Evolutionary conservation across 2,888 invertebrate genomes (phyloP), one percentile per base, ranked within the genome.

Genomic region (Athalia cordata): DNA sequence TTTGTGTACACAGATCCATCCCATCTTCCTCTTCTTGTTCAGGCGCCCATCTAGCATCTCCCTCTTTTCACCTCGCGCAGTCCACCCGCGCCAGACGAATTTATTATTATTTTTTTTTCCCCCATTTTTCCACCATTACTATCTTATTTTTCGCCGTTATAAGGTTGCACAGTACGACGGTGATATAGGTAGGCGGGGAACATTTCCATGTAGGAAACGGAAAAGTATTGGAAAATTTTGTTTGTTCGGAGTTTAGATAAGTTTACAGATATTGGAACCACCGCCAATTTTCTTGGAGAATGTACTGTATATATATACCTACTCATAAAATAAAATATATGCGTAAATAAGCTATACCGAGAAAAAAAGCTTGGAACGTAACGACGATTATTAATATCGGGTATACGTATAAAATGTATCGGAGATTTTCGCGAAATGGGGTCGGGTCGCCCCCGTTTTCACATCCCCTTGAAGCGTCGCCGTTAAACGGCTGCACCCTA

Each of bases 21-120:
- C 72, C 59, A 57, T 72, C 72, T 61, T 15, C 72, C 72, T 52
- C 72, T 29, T 3, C 59, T 13, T 65, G 5, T 43, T 43, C 29
- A 9, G 43, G 2, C 2, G n/a, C 59, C 72, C 59, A 57, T n/a
- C 29, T 72, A 59, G 52, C n/a, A 55, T 49, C 70, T 49, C 70
- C 43, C 43, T 29, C n/a, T 57, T 55, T 13, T 50, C 59, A 29
- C n/a, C 13, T 3, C 62, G 66, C 55, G 66, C 55, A 79, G 80
- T 81, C 77, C 80, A 79, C 80, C n/a, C n/a, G n/a, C 82, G 82
- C 83, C 85, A 85, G 83, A 84, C 85, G 85, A 85, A 85, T 85
- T 82, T 82, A 84, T 86, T 87, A 84, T 84, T 29, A 29, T 29
- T 29, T 1, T 29, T 29, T 85, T 83, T 82, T 81, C 80, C 80